Conservation (phyloP, 2,797 vertebrate species). For the Lepilemur ruficaudatus region DNA sequence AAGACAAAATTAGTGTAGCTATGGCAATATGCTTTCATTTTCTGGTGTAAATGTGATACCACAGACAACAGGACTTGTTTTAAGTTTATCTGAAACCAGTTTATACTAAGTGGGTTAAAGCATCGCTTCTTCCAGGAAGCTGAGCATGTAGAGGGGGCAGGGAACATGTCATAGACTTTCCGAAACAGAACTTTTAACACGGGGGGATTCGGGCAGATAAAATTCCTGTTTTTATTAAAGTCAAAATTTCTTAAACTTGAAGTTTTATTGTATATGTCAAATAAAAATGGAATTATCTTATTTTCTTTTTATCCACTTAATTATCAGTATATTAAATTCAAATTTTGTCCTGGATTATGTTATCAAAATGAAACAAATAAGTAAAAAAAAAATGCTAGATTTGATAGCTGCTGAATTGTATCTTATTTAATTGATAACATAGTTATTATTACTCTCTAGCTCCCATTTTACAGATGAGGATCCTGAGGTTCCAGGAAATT, state of each 20-base stretch:
- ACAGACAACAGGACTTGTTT: neutral
- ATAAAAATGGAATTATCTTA: neutral
- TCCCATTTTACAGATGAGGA: neutral
- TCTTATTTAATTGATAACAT: neutral
- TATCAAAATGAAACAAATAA: neutral
- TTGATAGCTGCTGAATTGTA: neutral
- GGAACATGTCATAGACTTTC: neutral
- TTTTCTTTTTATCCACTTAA: neutral
- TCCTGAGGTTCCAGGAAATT: neutral
- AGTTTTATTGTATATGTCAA: constrained; percentile 2
- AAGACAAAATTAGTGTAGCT: neutral
- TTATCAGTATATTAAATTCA: neutral
- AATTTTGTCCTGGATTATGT: neutral
- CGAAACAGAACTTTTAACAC: neutral
- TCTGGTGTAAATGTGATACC: neutral
- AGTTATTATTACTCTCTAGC: neutral
- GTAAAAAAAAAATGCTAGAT: neutral
- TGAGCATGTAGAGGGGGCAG: neutral
- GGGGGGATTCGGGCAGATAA: neutral
- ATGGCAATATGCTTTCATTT: constrained; percentile 14
- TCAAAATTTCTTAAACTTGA: constrained; percentile 1
- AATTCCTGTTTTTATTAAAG: neutral
- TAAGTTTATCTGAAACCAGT: constrained; percentile 8
- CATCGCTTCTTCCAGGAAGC: neutral
- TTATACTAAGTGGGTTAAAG: constrained; percentile 6